These are phyloP conservation scores for Tragelaphus oryx DNA, from an alignment of 2,797 vertebrate genomes.

Conservation along the genomic window DNA sequence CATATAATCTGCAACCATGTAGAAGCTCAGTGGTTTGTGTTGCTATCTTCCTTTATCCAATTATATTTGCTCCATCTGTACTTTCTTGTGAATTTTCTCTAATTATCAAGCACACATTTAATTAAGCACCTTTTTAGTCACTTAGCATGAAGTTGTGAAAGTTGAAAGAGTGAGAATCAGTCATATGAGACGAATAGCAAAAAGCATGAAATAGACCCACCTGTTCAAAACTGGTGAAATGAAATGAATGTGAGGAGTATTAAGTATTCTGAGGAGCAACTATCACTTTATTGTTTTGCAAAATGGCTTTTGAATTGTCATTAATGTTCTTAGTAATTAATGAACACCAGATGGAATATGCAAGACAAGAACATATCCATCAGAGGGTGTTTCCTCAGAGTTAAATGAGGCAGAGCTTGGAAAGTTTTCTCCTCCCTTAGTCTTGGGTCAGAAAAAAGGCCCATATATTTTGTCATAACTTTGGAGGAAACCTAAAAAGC, in stretches of 20 bases:
- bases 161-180: conserved; percentile 58
- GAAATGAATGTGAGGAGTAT: conserved; percentile 46
- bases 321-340: conserved; percentile 67
- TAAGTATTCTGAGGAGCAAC: conserved; percentile 58
- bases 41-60: conserved; percentile 34
- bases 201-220: conserved; percentile 57
- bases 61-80: conserved; percentile 63
- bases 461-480: background rate
- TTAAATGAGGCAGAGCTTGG: conserved; percentile 46
- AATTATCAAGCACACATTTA: conserved; percentile 66
- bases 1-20: background rate
- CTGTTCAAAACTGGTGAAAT: conserved; percentile 53
- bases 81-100: conserved; percentile 51
- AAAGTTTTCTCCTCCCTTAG: conserved; percentile 5
- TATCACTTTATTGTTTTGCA: conserved; percentile 63
- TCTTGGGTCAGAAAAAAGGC: conserved; percentile 22
- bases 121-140: conserved; percentile 69
- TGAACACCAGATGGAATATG: conserved; percentile 67
- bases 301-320: conserved; percentile 58
- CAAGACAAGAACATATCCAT: conserved; percentile 23
- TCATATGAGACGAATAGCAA: conserved; percentile 62
- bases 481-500: background rate
- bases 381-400: conserved; percentile 42
- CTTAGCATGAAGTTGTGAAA: conserved; percentile 61
- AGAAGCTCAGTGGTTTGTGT: conserved; percentile 5